Base-by-base conservation (phyloP, 2,888 invertebrate genomes). In the Leucophenga montana region DNA sequence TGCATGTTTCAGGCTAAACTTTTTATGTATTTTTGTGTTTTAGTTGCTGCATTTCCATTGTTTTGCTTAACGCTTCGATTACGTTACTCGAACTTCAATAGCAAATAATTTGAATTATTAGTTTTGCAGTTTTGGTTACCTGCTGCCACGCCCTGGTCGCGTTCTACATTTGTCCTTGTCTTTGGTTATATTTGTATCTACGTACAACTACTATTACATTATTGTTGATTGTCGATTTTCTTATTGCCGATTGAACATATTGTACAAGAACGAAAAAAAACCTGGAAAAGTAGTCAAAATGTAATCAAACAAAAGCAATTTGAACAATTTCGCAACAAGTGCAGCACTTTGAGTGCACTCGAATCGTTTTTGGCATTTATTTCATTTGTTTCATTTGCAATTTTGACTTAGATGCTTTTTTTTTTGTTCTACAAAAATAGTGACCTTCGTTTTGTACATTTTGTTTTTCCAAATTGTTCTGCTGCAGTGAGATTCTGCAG, bases 271-370 rank as follows among this genome's bases (percentile, higher is more conserved):
- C 9, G 39, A 27, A 56, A 56, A 27, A 27, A 27, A 18, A 20
- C 14, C 46, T 1, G 20, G 33, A 53, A 27, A 39, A 44, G 18
- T 56, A 16, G 3, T 53, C 64, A 75, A 75, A 78, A 73, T 77
- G 76, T 74, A 70, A 69, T 71, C 73, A 75, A 77, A 77, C 74
- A 70, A 70, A 82, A 73, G 71, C 78, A 73, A 71, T 76, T 73
- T 73, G 70, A 78, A 75, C 48, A 48, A 64, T 48, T 22, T 71
- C 79, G 78, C 81, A 81, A 81, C 81, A 81, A 81, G 81, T 81
- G 79, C 75, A 71, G 27, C 80, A 78, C 71, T 68, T 69, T 69
- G 71, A 48, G 59, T 68, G 62, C 27, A 54, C 62, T 70, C 72
- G 69, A 70, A 67, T 68, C 31, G 27, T 64, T 68, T 22, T 64